These are phyloP conservation scores for Lithophane semibrunnea DNA, from an alignment of 2,888 invertebrate genomes.

Conservation along the genomic window DNA sequence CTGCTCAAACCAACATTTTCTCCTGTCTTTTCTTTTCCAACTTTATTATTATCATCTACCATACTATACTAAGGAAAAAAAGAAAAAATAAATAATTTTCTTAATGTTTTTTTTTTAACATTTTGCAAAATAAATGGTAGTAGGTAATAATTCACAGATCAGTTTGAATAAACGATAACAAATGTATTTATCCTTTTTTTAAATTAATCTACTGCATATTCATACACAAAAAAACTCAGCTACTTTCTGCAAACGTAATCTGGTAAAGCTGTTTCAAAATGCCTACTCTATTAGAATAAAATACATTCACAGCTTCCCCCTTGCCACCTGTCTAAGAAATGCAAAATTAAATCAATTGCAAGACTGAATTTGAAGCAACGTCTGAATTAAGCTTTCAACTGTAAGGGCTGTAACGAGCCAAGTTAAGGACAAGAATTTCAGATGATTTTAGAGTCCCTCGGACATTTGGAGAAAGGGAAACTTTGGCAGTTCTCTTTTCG, in stretches of 20 bases:
- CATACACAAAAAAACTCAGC: not conserved
- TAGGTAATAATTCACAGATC: not conserved
- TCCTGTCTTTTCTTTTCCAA: too few species aligned
- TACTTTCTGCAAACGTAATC: conserved; percentile 1
- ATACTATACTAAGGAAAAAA: too few species aligned
- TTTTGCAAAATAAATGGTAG: not conserved
- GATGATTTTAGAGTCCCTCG: conserved; percentile 55
- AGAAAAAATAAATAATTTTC: too few species aligned
- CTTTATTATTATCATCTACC: not conserved
- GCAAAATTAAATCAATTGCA: conserved; percentile 82
- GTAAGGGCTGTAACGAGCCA: conserved; percentile 61
- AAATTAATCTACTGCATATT: not conserved
- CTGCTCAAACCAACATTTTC: not conserved
- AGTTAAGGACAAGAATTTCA: conserved; percentile 63
- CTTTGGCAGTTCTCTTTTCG: conserved; percentile 41
- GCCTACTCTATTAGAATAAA: conserved; percentile 42
- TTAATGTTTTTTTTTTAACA: too few species aligned
- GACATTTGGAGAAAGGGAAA: conserved; percentile 40
- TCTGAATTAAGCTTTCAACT: conserved; percentile 70
- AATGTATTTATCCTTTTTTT: not conserved
- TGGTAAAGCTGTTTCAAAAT: conserved; percentile 21
- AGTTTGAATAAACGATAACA: not conserved
- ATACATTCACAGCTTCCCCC: conserved; percentile 63
- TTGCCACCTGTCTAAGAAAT: conserved; percentile 76
- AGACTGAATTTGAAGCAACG: conserved; percentile 70